Conservation (phyloP, 2,797 vertebrate genomes). For the Eptatretus atami region DNA sequence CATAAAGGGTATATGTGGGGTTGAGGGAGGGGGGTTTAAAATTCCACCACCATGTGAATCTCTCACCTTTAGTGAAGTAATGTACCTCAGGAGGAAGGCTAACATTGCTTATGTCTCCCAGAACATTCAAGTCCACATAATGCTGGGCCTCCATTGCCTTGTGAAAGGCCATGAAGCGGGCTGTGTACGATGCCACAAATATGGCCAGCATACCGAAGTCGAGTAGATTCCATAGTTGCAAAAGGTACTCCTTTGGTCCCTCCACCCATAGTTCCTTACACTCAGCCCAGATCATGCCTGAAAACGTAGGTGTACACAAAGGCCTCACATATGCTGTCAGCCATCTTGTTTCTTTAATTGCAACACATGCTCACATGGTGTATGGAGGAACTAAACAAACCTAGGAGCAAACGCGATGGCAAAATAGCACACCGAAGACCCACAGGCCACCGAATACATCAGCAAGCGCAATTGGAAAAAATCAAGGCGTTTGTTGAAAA, state of each 20-base stretch:
- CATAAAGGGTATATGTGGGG: too few relatives aligned
- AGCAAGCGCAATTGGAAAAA: too few relatives aligned
- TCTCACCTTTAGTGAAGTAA: slow-evolving; percentile 70
- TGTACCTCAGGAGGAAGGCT: slow-evolving; percentile 60
- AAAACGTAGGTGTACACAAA: neutral
- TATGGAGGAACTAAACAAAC: too few relatives aligned
- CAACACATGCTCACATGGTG: too few relatives aligned
- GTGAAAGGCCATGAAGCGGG: slow-evolving; percentile 75
- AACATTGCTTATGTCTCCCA: slow-evolving; percentile 33
- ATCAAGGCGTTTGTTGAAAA: too few relatives aligned
- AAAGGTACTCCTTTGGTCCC: slow-evolving; percentile 51
- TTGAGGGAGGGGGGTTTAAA: too few relatives aligned
- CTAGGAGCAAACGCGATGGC: too few relatives aligned
- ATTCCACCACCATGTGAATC: neutral
- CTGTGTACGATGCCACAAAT: slow-evolving; percentile 69
- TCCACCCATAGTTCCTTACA: slow-evolving; percentile 90
- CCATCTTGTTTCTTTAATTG: too few relatives aligned
- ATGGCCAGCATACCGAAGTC: slow-evolving; percentile 91
- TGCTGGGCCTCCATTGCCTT: slow-evolving; percentile 70
- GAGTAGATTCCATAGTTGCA: slow-evolving; percentile 78
- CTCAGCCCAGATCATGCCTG: slow-evolving; percentile 95
- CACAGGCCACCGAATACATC: too few relatives aligned
- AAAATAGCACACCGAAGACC: too few relatives aligned
- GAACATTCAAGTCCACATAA: slow-evolving; percentile 54
- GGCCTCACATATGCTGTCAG: too few relatives aligned